Evolutionary conservation across 2,888 invertebrate species (phyloP).

Genomic region (Cephalotes varians): DNA sequence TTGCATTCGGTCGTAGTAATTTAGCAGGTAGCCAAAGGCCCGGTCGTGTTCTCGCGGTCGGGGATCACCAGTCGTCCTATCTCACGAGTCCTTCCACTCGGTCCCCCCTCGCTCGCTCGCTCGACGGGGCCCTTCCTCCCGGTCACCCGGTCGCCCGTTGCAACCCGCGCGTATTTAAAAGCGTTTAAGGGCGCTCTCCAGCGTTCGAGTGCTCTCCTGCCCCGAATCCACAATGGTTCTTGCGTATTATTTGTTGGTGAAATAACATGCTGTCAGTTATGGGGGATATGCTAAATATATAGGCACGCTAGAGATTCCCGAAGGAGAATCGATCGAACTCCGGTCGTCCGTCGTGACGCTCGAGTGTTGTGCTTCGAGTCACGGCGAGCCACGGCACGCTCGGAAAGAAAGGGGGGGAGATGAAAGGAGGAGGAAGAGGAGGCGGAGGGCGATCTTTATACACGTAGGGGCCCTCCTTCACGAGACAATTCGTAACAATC

Average conservation of each 20-base stretch:
- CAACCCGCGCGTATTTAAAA: constrained; percentile 80
- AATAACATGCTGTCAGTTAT: constrained; percentile 84
- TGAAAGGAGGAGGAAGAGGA: constrained; percentile 14
- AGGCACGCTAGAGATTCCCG: constrained; percentile 73
- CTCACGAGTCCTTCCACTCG: constrained; percentile 49
- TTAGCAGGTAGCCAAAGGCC: constrained; percentile 75
- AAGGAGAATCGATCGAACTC: constrained; percentile 79
- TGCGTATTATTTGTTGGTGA: constrained; percentile 84
- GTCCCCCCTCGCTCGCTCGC: constrained; percentile 56
- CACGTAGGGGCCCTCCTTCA: constrained; percentile 61
- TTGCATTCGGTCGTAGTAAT: constrained; percentile 70
- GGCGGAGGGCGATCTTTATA: constrained; percentile 62
- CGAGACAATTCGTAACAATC: constrained; percentile 65
- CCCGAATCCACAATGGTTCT: constrained; percentile 78
- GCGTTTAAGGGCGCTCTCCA: constrained; percentile 81
- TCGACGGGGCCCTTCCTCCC: constrained; percentile 56
- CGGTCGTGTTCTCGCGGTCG: constrained; percentile 37
- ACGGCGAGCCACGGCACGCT: constrained; percentile 67
- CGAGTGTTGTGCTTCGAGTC: constrained; percentile 77
- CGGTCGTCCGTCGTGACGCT: constrained; percentile 59
- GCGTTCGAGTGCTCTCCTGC: constrained; percentile 77
- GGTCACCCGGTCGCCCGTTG: constrained; percentile 45
- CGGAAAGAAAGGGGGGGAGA: constrained; percentile 25
- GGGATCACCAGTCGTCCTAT: constrained; percentile 45
- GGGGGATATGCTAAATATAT: constrained; percentile 83